Base-by-base conservation (phyloP, 2,113 vertebrate species). In the Poeciliopsis occidentalis region DNA sequence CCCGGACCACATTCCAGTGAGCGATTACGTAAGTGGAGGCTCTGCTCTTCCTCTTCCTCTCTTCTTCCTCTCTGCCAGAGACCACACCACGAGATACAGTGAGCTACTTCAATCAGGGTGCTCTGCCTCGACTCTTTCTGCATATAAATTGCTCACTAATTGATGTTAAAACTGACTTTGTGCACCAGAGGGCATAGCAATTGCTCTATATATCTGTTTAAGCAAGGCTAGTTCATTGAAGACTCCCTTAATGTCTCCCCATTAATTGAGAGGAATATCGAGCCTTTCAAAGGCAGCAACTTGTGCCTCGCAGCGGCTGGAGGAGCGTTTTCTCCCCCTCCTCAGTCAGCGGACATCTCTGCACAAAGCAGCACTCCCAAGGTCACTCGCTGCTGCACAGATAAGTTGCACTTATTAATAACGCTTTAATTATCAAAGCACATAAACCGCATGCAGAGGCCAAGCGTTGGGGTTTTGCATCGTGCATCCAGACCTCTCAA, bases 171-270 rank as follows among this genome's bases (percentile, higher is more conserved):
- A 91, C 87, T 89, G 91, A 93, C 92, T 90, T 89, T 91, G 84
- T 91, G 89, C 88, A 92, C 91, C 88, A 90, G 87, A 91, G 92
- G 92, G 92, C 91, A 94, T 71, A 86, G 92, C 85, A 90, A 93
- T 92, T 92, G 93, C 94, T 92, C 90, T 87, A 94, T 93, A 94
- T 94, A 94, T 95, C 93, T 94, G 88, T 92, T 93, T 94, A 93
- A 94, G 92, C 92, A 91, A 93, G 91, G 92, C 89, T 89, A 93
- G 89, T 91, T 91, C 90, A 92, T 89, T 93, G 92, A 93, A 92
- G 91, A 92, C 91, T 93, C 88, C 87, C 87, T 92, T 92, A 92
- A 94, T 94, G 93, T 93, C 91, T 87, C 76, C 74, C 87, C 82
- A 89, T 93, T 94, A 93, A 94, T 93, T 91, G 90, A 93, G 90